phyloP scores from a whole-genome alignment of 1,140 invertebrate species.

The Drosophila lacteicornis region DNA sequence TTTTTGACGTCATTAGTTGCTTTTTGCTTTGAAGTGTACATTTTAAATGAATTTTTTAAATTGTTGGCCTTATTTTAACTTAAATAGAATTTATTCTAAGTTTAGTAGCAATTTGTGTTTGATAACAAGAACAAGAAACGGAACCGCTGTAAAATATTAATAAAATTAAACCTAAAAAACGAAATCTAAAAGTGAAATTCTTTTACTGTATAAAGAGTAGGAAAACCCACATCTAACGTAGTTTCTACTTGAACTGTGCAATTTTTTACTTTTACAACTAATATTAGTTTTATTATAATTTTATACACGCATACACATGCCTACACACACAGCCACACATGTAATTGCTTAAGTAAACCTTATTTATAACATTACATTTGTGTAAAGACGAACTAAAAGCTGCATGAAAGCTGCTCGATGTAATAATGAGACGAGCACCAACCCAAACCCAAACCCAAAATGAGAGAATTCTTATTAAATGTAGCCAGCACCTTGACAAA shows the following conservation, averaged over 20 bases:
- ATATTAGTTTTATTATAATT: conserved; percentile 67
- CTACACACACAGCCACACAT: conserved; percentile 33
- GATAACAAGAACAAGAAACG: conserved; percentile 20
- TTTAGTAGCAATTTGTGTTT: conserved; percentile 65
- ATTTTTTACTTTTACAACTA: conserved; percentile 77
- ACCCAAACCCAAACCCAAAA: conserved; percentile 28
- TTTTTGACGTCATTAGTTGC: conserved; percentile 28
- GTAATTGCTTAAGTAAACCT: conserved; percentile 61
- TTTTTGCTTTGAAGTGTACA: conserved; percentile 49
- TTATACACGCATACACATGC: conserved; percentile 42
- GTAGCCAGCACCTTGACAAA: conserved; percentile 54
- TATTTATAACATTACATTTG: conserved; percentile 64
- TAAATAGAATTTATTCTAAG: conserved; percentile 82
- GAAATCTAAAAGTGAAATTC: conserved; percentile 32
- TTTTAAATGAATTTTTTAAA: conserved; percentile 52
- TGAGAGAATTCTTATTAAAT: conserved; percentile 43
- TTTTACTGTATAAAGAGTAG: conserved; percentile 60
- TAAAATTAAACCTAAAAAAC: conserved; percentile 40
- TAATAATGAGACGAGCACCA: conserved; percentile 24
- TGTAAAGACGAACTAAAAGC: conserved; percentile 26
- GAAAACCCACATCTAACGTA: conserved; percentile 24
- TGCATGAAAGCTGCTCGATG: conserved; percentile 18
- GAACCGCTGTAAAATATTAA: conserved; percentile 56
- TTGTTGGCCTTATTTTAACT: conserved; percentile 82
- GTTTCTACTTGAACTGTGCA: conserved; percentile 77